These are phyloP conservation scores for rabbit (Oryctolagus cuniculus) DNA, from an alignment of 2,113 vertebrate species.

Conservation along the genomic window DNA sequence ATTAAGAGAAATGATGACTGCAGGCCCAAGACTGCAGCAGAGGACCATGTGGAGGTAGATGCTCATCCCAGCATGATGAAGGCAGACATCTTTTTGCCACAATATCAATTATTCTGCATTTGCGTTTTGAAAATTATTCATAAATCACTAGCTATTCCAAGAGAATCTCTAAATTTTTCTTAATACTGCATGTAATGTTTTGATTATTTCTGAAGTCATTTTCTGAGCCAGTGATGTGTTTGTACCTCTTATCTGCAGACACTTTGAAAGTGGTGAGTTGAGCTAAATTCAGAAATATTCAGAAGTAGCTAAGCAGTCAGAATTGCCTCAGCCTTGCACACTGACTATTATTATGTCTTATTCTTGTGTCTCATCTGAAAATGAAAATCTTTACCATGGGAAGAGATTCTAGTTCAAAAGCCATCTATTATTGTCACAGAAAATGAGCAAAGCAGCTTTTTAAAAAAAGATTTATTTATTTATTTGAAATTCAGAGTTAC, in stretches of 20 bases:
- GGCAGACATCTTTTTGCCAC: slow-evolving; percentile 18
- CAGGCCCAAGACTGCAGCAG: background rate
- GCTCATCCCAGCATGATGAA: background rate
- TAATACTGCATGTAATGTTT: slow-evolving; percentile 29
- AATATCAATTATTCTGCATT: slow-evolving; percentile 47
- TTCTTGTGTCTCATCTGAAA: slow-evolving; percentile 69
- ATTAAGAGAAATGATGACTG: background rate
- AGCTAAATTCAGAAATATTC: slow-evolving; percentile 74
- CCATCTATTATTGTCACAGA: slow-evolving; percentile 67
- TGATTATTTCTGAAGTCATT: slow-evolving; percentile 68
- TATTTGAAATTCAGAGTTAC: too few relatives aligned
- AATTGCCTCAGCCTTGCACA: slow-evolving; percentile 45
- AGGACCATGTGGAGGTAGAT: background rate
- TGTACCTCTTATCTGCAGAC: slow-evolving; percentile 44
- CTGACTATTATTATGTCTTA: slow-evolving; percentile 64
- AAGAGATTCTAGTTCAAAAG: slow-evolving; percentile 65
- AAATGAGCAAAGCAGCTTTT: slow-evolving; percentile 60
- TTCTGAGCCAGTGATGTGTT: slow-evolving; percentile 39
- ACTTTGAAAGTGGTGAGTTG: slow-evolving; percentile 66
- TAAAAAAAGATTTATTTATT: background rate
- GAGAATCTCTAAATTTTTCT: slow-evolving; percentile 39
- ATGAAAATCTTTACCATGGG: slow-evolving; percentile 67
- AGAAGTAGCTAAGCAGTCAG: slow-evolving; percentile 47
- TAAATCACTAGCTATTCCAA: slow-evolving; percentile 21
- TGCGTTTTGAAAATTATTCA: slow-evolving; percentile 38